Percentiles rank a stretch among this genome's conserved stretches.
Evolutionary conservation across 2,797 vertebrate genomes (phyloP).

Genomic region (Nannoperca australis): DNA sequence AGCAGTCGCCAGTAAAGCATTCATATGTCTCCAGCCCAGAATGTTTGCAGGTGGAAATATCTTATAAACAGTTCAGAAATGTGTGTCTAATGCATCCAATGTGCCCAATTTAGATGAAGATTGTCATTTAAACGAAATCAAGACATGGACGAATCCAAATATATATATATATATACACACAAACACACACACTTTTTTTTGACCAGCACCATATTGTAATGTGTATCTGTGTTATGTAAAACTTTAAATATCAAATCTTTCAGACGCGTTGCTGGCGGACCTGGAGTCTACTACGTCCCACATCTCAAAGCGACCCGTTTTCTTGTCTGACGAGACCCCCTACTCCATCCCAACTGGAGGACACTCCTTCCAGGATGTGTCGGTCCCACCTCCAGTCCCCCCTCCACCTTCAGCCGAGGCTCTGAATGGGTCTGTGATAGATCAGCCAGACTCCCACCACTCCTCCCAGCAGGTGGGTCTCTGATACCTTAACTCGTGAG

Average conservation of each 20-base stretch:
- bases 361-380: conserved; percentile 91
- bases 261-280: conserved; percentile 96
- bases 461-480: conserved; percentile 89
- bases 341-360: conserved; percentile 95
- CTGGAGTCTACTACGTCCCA: conserved; percentile 97
- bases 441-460: conserved; percentile 85
- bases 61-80: not conserved
- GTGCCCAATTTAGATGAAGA: not conserved
- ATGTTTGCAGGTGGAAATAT: conserved; percentile 8
- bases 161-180: no score
- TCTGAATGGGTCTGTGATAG: conserved; percentile 91
- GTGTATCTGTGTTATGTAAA: not conserved
- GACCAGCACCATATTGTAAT: not conserved
- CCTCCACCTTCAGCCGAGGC: conserved; percentile 92
- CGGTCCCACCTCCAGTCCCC: conserved; percentile 90
- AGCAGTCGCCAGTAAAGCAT: conserved; percentile 38
- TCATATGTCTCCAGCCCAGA: conserved; percentile 22
- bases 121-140: not conserved
- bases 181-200: no score
- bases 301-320: conserved; percentile 95
- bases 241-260: conserved; percentile 18
- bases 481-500: not conserved
- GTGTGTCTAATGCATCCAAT: not conserved
- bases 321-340: conserved; percentile 92
- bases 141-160: no score